Base-by-base conservation (phyloP, 2,888 invertebrate species). In the Idaea biselata region DNA sequence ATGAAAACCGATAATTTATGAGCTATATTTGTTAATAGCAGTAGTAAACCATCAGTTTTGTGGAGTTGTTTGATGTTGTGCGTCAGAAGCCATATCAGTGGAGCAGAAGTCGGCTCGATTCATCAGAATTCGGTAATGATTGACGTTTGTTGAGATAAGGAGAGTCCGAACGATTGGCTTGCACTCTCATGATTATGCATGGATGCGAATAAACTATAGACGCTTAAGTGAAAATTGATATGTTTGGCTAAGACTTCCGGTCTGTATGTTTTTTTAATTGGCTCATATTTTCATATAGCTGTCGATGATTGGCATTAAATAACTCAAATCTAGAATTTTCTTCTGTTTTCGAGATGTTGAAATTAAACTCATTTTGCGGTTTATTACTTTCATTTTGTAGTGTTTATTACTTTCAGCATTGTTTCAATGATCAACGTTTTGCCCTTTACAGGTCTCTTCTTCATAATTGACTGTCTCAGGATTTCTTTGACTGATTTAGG, bases 41-140 rank as follows among this genome's bases (percentile, higher is more conserved):
- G 44, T 44, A 44, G 44, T 44, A 44, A 44, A 44, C 44, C 44
- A 44, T 44, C 8, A 4, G 14, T 5, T 44, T 11, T 44, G 44
- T 44, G 44, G 14, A 44, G 44, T 44, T 44, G 44, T 44, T 44
- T 44, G 44, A 44, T 44, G 44, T 44, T 44, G 44, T 44, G 44
- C 59, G 58, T 65, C 57, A 62, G 60, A 16, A 18, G 16, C 32
- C 58, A 59, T 60, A 58, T 62, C 60, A 60, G 59, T 63, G 44
- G 44, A 8, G 44, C 44, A 44, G 14, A 44, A 44, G 44, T 44
- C 44, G 3, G 44, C 11, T 44, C 72, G 72, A 79, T 84, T 82
- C 72, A 44, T 44, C 44, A 44, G 44, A 44, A 44, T 11, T 33
- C 44, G 54, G 18, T 56, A 57, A 18, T 16, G 18, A 55, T 62